Evolutionary conservation across 2,888 invertebrate genomes (phyloP), one percentile per base, ranked within the genome.

Genomic region (Melieria picta): DNA sequence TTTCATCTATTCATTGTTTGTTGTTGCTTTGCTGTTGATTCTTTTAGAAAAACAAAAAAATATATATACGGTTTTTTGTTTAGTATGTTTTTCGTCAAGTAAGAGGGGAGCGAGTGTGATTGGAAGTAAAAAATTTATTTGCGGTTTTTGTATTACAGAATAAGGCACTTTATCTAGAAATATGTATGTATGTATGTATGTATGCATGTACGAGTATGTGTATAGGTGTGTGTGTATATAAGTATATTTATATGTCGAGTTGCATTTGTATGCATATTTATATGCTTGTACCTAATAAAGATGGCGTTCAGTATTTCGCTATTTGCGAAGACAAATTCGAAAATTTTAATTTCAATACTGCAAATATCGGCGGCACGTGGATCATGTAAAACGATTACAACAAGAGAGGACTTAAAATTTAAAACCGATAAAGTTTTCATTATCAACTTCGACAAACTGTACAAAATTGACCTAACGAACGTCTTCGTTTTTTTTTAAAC

Each of bases 131-230:
- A 50, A 72, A 69, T 74, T 69, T 65, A 65, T 66, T 57, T 75
- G 76, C 74, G 73, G 73, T 75, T 70, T 67, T 71, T 75, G 61
- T 69, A 74, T 73, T 74, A 65, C 76, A 76, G 76, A 76, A 76
- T 76, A 76, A 74, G 76, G 76, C 76, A 76, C 76, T 73, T 73
- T 55, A 60, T 64, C 46, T 56, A 69, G 62, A 65, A 74, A 47
- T 72, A 52, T 67, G 45, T 72, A 65, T 56, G 56, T 69, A 63
- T 66, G 47, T 50, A 62, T 65, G 13, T 56, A 11, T 55, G 10
- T 64, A 13, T 61, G 45, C 11, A 57, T 58, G 10, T 16, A 58
- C 58, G 64, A 48, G 48, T 7, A n/a, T 47, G 42, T 48, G 13
- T 62, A 42, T 50, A 11, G 13, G 43, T 42, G 30, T 50, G 9